These are phyloP conservation scores for Nebria brevicollis DNA, from an alignment of 2,888 invertebrate species.

Conservation along the genomic window DNA sequence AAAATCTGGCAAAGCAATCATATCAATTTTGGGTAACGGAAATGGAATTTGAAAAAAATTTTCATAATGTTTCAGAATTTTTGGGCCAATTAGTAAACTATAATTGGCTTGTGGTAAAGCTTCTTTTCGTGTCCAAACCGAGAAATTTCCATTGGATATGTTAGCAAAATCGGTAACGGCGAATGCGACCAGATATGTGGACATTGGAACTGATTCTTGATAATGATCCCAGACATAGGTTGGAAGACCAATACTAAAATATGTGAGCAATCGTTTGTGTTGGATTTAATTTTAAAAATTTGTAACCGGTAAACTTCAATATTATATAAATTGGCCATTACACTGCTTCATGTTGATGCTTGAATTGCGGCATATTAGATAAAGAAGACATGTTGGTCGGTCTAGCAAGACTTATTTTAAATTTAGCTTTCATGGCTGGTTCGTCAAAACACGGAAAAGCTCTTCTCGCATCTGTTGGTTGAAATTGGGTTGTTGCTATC, in stretches of 20 bases:
- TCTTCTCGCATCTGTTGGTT: constrained; percentile 81
- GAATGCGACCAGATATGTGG: constrained; percentile 89
- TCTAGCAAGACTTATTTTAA: constrained; percentile 80
- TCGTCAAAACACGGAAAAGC: constrained; percentile 92
- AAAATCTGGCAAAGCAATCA: constrained; percentile 94
- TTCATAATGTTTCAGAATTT: constrained; percentile 76
- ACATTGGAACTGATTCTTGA: constrained; percentile 83
- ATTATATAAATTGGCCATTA: constrained; percentile 53
- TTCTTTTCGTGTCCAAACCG: constrained; percentile 77
- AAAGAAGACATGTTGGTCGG: constrained; percentile 77
- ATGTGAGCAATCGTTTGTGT: background rate
- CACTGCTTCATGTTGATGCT: constrained; percentile 63
- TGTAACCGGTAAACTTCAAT: background rate
- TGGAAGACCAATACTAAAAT: constrained; percentile 66
- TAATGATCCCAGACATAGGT: constrained; percentile 83
- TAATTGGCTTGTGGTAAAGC: constrained; percentile 79
- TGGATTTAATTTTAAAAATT: background rate
- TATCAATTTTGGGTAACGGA: constrained; percentile 85
- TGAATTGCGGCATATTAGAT: constrained; percentile 78
- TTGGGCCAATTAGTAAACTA: constrained; percentile 80
- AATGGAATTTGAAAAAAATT: constrained; percentile 80
- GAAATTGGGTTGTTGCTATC: constrained; percentile 85
- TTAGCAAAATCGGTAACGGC: constrained; percentile 80
- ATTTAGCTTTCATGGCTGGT: constrained; percentile 83
- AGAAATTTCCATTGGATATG: constrained; percentile 67